Percentiles rank a stretch among this genome's conserved stretches.
These are phyloP conservation scores for Ovis aries DNA, from an alignment of 2,113 vertebrate genomes.

Conservation along the genomic window DNA sequence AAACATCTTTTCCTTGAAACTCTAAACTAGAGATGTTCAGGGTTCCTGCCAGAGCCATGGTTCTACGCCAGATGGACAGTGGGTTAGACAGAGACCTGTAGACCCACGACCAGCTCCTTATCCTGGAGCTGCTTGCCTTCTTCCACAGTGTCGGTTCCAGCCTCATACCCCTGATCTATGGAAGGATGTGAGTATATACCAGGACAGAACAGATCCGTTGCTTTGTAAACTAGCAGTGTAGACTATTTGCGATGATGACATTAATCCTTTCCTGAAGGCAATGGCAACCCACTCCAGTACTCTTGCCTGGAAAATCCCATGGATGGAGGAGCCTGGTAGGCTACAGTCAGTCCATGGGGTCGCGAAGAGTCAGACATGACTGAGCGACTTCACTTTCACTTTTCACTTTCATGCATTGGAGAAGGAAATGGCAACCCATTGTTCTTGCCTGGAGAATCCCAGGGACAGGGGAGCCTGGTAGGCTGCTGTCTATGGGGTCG, in stretches of 20 bases:
- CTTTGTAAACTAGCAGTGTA: neutral
- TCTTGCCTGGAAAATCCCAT: too few species aligned
- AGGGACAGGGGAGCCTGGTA: too few species aligned
- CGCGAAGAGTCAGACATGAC: fast-evolving
- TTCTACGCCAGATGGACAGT: neutral
- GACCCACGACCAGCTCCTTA: neutral
- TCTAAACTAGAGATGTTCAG: neutral
- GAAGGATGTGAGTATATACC: neutral
- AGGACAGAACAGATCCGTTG: neutral
- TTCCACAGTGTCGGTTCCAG: fast-evolving
- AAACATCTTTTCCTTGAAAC: neutral
- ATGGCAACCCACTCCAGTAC: too few species aligned
- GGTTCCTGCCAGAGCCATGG: neutral
- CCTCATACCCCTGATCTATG: fast-evolving
- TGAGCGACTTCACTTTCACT: too few species aligned
- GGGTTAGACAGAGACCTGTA: neutral
- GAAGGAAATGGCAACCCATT: too few species aligned
- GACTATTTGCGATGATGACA: neutral
- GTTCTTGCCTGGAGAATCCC: too few species aligned
- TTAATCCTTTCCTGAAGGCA: neutral
- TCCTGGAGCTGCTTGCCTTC: neutral
- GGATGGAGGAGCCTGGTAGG: fast-evolving
- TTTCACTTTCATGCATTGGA: too few species aligned
- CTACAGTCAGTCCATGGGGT: too few species aligned
- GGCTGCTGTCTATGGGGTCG: too few species aligned